A percentile compares a stretch with the other conserved stretches of the same genome.
Conservation (phyloP, 2,113 vertebrate species). For the Brienomyrus longianalis region DNA sequence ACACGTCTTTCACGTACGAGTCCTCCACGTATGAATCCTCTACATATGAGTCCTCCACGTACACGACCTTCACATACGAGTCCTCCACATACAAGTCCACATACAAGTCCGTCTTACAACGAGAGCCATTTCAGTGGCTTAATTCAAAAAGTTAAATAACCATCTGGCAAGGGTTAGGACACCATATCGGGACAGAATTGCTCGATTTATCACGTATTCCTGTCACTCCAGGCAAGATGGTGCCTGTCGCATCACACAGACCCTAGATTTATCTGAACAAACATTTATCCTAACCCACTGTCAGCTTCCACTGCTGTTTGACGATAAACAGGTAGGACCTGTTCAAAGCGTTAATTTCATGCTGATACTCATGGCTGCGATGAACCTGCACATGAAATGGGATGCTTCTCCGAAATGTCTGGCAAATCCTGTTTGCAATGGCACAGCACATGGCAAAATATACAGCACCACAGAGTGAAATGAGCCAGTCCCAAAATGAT, state of each 20-base stretch:
- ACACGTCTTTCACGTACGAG: neutral
- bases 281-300: neutral
- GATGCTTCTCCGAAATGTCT: neutral
- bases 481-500: neutral
- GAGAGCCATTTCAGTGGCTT: neutral
- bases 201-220: neutral
- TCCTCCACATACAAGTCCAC: neutral
- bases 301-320: neutral
- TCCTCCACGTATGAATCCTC: neutral
- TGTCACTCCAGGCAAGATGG: neutral
- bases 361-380: neutral
- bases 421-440: neutral
- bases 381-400: neutral
- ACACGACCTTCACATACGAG: too few species aligned
- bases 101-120: neutral
- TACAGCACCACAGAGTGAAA: neutral
- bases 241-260: neutral
- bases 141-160: neutral
- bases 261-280: neutral
- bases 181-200: constrained; percentile 3
- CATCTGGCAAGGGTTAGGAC: neutral
- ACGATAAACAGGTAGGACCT: neutral
- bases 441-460: neutral
- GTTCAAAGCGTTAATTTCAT: neutral
- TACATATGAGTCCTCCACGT: neutral